These are phyloP conservation scores for Drosophila bocqueti DNA, from an alignment of 1,140 invertebrate genomes.

Conservation along the genomic window DNA sequence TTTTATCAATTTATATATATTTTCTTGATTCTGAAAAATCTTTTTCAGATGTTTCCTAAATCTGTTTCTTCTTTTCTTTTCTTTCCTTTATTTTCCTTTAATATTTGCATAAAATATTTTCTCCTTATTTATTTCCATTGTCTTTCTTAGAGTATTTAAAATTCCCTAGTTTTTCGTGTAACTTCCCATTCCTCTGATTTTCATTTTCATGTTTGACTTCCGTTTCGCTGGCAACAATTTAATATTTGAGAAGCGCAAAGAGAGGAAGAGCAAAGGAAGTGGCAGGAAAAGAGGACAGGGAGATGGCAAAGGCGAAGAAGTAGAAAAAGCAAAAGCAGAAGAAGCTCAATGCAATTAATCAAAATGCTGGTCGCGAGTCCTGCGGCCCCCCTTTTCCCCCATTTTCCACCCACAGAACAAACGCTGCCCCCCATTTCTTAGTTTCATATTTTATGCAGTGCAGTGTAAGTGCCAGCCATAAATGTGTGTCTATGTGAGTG, in stretches of 20 bases:
- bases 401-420: constrained; percentile 6
- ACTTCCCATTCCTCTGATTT: constrained; percentile 10
- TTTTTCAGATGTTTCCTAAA: too few relatives aligned
- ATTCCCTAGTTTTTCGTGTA: too few relatives aligned
- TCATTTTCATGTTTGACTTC: constrained; percentile 29
- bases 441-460: constrained; percentile 22
- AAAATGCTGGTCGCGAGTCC: constrained; percentile 53
- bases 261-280: not conserved
- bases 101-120: too few relatives aligned
- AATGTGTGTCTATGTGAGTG: constrained; percentile 20
- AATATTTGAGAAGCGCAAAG: constrained; percentile 45
- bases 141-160: not conserved
- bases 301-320: constrained; percentile 1
- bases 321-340: not conserved
- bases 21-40: too few relatives aligned
- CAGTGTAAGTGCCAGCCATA: constrained; percentile 53
- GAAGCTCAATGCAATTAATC: constrained; percentile 71
- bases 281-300: not conserved
- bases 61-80: not conserved
- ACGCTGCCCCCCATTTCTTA: not conserved
- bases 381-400: not conserved
- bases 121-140: not conserved
- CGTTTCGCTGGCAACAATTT: constrained; percentile 45
- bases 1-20: too few relatives aligned
- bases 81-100: not conserved